Percentiles rank a stretch among this genome's conserved stretches.
phyloP scores from a whole-genome alignment of 2,888 invertebrate genomes.

The Napeogenes sylphis region DNA sequence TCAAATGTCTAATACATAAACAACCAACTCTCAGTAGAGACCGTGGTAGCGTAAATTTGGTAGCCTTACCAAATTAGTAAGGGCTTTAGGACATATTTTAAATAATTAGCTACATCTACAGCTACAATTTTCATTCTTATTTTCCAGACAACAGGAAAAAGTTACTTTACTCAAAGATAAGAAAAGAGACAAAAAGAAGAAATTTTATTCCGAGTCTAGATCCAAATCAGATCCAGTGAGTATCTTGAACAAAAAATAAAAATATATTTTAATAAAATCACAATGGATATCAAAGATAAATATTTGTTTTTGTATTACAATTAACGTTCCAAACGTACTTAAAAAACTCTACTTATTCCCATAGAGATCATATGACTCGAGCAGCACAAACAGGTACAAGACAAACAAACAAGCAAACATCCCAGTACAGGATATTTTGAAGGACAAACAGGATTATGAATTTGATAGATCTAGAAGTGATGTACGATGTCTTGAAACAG shows the following conservation, averaged over 20 bases:
- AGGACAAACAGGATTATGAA: constrained; percentile 17
- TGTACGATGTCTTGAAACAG: constrained; percentile 12
- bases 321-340: too few relatives aligned
- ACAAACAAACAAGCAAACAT: constrained; percentile 20
- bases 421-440: constrained; percentile 23
- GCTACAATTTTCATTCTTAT: background rate
- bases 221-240: constrained; percentile 44
- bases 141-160: constrained; percentile 57
- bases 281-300: background rate
- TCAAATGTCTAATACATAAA: too few relatives aligned
- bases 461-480: constrained; percentile 16
- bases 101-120: too few relatives aligned
- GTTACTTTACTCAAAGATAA: constrained; percentile 47
- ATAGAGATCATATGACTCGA: constrained; percentile 45
- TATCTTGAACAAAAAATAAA: background rate
- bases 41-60: too few relatives aligned
- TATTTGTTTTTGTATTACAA: too few relatives aligned
- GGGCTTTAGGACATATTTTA: too few relatives aligned
- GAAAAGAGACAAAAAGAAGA: constrained; percentile 45
- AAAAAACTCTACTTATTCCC: background rate
- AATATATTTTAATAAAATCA: background rate
- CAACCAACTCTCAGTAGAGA: too few relatives aligned
- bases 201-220: constrained; percentile 38
- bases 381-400: constrained; percentile 40
- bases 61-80: too few relatives aligned